Base-by-base conservation (phyloP, 2,797 vertebrate genomes). In the Malacoraja senta region DNA sequence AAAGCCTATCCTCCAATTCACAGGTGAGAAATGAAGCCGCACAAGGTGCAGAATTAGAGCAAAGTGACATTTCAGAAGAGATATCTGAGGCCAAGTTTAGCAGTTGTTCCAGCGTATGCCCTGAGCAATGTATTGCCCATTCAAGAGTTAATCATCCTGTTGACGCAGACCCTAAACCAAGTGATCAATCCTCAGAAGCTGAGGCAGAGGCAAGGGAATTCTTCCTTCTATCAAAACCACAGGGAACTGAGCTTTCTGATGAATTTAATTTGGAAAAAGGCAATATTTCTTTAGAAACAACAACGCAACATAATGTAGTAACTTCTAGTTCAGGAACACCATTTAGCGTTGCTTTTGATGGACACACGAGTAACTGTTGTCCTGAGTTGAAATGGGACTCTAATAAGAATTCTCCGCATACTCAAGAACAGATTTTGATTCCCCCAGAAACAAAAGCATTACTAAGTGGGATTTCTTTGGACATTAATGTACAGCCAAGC, bases 1-100 rank as follows among this genome's bases (percentile, higher is more conserved):
- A 95, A 93, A 95, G 94, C n/a, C 21, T 19, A 88, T 88, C 17
- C 63, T 35, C 17, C 8, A 35, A 35, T n/a, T 8, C 84, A 88
- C 84, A 35, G 13, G 95, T 97, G 78, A 94, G 94, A 93, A 96
- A 95, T 72, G 96, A 96, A 95, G 96, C 96, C 79, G 95, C 95
- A 93, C 96, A 96, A 12, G 95, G 96, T 38, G 94, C 95, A 10
- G 96, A 96, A 93, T 96, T 96, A 8, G 80, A 96, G 93, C 94
- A 94, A 53, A 95, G 94, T 93, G 95, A 96, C 38, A 1, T 94
- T 92, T 93, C 93, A 19, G 93, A 94, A 68, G 95, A 94, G 38
- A 72, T 91, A 84, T 95, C 68, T n/a, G 38, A 35, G 58, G 71
- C 53, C 21, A 92, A 17, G 24, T 58, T 74, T 29, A 29, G 35